These are phyloP conservation scores for Drosophila paulistorum DNA, from an alignment of 1,140 invertebrate species.

Conservation along the genomic window DNA sequence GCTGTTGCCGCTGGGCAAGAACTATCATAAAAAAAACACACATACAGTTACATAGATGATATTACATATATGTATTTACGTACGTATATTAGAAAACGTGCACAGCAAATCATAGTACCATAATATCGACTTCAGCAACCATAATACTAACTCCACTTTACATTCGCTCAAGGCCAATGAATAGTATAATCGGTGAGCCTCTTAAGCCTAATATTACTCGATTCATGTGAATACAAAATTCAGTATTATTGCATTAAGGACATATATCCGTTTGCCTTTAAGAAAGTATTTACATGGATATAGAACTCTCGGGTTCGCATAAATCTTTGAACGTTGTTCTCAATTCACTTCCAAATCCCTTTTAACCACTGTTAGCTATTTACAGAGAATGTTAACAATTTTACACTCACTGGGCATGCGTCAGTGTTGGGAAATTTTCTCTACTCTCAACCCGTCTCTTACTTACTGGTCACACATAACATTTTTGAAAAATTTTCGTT, in stretches of 20 bases:
- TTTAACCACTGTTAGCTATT: conserved; percentile 4
- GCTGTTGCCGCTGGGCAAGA: conserved; percentile 37
- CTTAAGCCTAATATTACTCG: neutral
- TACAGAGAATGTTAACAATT: conserved; percentile 17
- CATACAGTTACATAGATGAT: neutral
- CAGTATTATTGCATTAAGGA: neutral
- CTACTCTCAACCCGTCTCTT: neutral
- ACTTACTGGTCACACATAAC: conserved; percentile 2
- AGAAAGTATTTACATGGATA: neutral
- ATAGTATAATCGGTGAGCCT: neutral
- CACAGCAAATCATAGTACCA: neutral
- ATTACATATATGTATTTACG: neutral
- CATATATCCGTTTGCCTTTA: neutral
- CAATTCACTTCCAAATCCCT: neutral
- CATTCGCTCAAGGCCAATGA: neutral
- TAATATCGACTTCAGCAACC: neutral
- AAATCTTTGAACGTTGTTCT: neutral
- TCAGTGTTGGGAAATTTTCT: conserved; percentile 11
- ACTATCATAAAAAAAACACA: conserved; percentile 19
- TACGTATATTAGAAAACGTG: neutral
- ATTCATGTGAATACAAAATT: neutral
- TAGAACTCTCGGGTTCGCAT: neutral
- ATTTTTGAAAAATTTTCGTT: conserved; percentile 12
- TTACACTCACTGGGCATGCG: conserved; percentile 5
- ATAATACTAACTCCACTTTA: neutral